Evolutionary conservation across 1,140 invertebrate genomes (phyloP).

Genomic region (Rhyzopertha dominica): DNA sequence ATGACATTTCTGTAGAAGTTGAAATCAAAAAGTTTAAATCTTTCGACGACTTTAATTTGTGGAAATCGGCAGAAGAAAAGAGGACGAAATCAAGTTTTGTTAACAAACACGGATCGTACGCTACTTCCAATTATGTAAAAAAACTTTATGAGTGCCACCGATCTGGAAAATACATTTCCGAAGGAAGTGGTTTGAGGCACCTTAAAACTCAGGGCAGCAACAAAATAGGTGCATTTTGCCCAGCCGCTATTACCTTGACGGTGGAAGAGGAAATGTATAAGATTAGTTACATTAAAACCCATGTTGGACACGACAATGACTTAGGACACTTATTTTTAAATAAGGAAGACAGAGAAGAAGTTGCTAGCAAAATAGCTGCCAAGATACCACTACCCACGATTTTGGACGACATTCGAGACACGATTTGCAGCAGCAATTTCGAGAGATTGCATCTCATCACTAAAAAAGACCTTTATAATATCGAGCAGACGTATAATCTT

Average conservation of each 20-base stretch:
- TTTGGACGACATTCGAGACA: conserved; percentile 2
- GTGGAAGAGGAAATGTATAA: too few species aligned
- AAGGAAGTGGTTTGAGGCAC: conserved; percentile 10
- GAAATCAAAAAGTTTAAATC: too few species aligned
- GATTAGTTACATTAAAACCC: conserved; percentile 1
- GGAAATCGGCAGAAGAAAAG: conserved; percentile 4
- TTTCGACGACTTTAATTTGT: too few species aligned
- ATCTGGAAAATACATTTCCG: conserved; percentile 7
- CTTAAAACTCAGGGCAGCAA: conserved; percentile 10
- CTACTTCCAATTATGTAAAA: background rate
- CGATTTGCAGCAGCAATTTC: conserved; percentile 1
- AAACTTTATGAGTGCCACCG: conserved; percentile 11
- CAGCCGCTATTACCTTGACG: conserved; percentile 6
- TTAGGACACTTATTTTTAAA: conserved; percentile 8
- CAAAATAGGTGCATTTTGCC: conserved; percentile 8
- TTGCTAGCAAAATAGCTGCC: conserved; percentile 8
- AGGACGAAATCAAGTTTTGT: conserved; percentile 5
- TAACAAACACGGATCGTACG: conserved; percentile 7
- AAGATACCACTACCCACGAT: conserved; percentile 4
- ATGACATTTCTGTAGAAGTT: too few species aligned
- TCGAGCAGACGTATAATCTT: conserved; percentile 4
- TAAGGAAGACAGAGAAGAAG: background rate
- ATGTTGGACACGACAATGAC: conserved; percentile 8
- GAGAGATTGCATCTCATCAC: conserved; percentile 5
- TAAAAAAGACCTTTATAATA: conserved; percentile 11